A percentile compares a stretch with the other conserved stretches of the same genome.
These are phyloP conservation scores for Bubo scandiacus DNA, from an alignment of 2,113 vertebrate species.

Conservation along the genomic window DNA sequence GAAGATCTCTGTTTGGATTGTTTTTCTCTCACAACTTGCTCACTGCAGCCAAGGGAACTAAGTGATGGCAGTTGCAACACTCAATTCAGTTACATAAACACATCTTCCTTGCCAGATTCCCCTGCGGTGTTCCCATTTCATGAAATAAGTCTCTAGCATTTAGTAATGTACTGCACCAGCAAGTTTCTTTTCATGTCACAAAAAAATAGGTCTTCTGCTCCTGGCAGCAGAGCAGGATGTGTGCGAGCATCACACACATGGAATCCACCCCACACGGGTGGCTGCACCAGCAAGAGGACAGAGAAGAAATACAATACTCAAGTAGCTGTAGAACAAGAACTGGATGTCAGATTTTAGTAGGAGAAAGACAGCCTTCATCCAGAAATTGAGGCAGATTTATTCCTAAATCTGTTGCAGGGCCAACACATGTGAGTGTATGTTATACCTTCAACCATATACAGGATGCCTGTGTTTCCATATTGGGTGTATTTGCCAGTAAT, in stretches of 20 bases:
- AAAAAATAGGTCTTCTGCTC: conserved; percentile 27
- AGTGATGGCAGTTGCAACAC: conserved; percentile 66
- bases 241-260: conserved; percentile 6
- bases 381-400: neutral
- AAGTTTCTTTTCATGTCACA: conserved; percentile 48
- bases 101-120: conserved; percentile 61
- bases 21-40: conserved; percentile 45
- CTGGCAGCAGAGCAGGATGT: conserved; percentile 11
- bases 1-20: conserved; percentile 47
- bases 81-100: conserved; percentile 65
- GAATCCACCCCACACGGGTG: neutral
- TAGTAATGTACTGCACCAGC: conserved; percentile 46
- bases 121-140: conserved; percentile 52
- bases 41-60: conserved; percentile 60
- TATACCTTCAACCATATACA: neutral
- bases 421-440: rapidly evolving
- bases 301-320: neutral
- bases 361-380: neutral
- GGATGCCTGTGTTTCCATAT: neutral
- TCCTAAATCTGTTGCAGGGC: neutral
- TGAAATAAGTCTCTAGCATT: conserved; percentile 50
- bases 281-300: neutral
- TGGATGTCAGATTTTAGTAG: neutral
- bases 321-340: neutral
- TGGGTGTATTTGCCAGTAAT: neutral